These are phyloP conservation scores for Cantharis lateralis DNA, from an alignment of 2,888 invertebrate genomes.

Conservation along the genomic window DNA sequence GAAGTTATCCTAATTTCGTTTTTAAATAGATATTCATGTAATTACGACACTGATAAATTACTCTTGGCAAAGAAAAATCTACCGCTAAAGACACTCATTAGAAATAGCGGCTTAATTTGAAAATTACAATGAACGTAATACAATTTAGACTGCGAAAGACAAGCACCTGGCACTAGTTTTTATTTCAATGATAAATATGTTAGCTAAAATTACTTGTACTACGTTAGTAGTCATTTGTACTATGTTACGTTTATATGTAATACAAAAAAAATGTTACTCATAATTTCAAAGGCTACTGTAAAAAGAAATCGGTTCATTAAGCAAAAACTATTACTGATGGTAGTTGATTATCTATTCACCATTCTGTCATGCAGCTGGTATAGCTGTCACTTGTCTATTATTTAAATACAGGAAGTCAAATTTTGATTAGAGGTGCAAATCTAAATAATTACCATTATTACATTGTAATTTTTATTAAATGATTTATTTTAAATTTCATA, in stretches of 20 bases:
- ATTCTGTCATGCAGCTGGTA: conserved; percentile 19
- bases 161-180: conserved; percentile 17
- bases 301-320: conserved; percentile 27
- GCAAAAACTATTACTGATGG: conserved; percentile 18
- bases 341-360: conserved; percentile 19
- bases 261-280: conserved; percentile 11
- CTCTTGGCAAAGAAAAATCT: conserved; percentile 1
- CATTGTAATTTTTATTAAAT: neutral
- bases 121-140: conserved; percentile 16
- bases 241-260: neutral
- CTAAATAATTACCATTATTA: conserved; percentile 22
- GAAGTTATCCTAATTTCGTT: neutral
- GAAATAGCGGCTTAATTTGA: conserved; percentile 21
- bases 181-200: conserved; percentile 22
- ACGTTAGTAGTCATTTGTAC: conserved; percentile 12
- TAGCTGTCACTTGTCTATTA: conserved; percentile 7
- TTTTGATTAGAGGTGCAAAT: conserved; percentile 26
- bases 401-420: conserved; percentile 19
- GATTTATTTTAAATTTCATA: neutral
- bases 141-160: conserved; percentile 9
- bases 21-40: conserved; percentile 9
- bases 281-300: conserved; percentile 23
- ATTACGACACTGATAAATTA: conserved; percentile 14
- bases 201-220: conserved; percentile 22
- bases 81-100: conserved; percentile 22